Evolutionary conservation across 2,888 invertebrate genomes (phyloP), one percentile per base, ranked within the genome.

Genomic region (Lacanobia wlatinum): DNA sequence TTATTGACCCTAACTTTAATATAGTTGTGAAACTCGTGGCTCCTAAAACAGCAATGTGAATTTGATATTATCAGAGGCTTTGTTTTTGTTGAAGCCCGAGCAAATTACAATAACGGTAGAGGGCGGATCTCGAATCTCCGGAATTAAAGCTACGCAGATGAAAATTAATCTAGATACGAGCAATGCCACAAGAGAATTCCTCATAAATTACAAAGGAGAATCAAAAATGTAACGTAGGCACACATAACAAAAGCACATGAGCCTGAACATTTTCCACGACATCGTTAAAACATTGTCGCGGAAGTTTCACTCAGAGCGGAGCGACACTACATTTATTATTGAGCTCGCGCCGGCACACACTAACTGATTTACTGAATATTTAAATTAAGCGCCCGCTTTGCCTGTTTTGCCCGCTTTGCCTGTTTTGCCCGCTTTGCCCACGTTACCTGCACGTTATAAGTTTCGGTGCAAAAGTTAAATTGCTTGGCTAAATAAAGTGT

Each of bases 341-440:
- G 70, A 82, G 14, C 53, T 23, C 62, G 38, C 58, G 43, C 56
- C 59, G 55, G 70, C 70, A 55, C 78, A 67, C 68, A 81, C 72
- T 83, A 83, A 83, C 83, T 78, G 85, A 87, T 87, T 84, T 81
- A 78, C 72, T 86, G 84, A 85, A 84, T 84, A 87, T 88, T 87
- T 83, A 85, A 88, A 87, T 84, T 59, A 77, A 84, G 78, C 77
- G 82, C 21, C 40, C 59, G 38, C 59, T 59, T 40, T 38, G 81
- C 73, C 75, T 73, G 78, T 58, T 66, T 72, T 48, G 34, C 67
- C 67, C 56, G 59, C 69, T 18, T 28, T 34, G 80, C 74, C 75
- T 73, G 78, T 58, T 66, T 72, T 48, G 34, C 67, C 67, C 56
- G 59, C 69, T 18, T 28, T 34, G 80, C 74, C 75, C 73, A 78